phyloP scores from a whole-genome alignment of 2,888 invertebrate genomes.

The Cataglyphis cursor region DNA sequence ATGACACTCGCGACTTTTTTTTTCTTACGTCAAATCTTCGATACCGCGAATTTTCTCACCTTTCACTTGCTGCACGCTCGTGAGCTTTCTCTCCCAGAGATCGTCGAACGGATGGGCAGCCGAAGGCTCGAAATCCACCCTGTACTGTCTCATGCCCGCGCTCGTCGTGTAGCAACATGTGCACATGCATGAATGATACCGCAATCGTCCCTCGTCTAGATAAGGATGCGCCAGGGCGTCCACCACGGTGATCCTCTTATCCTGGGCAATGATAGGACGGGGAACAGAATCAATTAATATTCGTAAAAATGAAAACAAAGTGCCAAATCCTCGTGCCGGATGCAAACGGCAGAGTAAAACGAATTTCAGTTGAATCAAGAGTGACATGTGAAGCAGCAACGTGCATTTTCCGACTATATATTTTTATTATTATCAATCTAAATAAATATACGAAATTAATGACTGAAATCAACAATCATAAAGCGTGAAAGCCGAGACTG shows the following conservation, averaged over 20 bases:
- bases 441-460: slow-evolving; percentile 24
- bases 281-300: slow-evolving; percentile 65
- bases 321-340: neutral
- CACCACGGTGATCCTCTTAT: slow-evolving; percentile 97
- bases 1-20: neutral
- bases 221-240: slow-evolving; percentile 99
- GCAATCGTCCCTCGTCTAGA: slow-evolving; percentile 98
- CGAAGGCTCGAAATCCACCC: slow-evolving; percentile 95
- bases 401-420: neutral
- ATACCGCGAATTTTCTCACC: slow-evolving; percentile 88
- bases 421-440: slow-evolving; percentile 1
- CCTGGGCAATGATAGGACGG: slow-evolving; percentile 87
- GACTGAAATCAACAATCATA: neutral
- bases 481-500: neutral
- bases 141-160: slow-evolving; percentile 94
- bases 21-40: neutral
- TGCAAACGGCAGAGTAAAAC: neutral
- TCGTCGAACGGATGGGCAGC: slow-evolving; percentile 97
- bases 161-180: slow-evolving; percentile 96
- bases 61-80: slow-evolving; percentile 97
- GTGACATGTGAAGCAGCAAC: neutral
- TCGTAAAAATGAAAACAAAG: neutral
- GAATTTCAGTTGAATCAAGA: neutral
- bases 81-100: slow-evolving; percentile 98
- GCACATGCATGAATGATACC: slow-evolving; percentile 99